Evolutionary conservation across 2,113 vertebrate genomes (phyloP).

Genomic region (Chloebia gouldiae): DNA sequence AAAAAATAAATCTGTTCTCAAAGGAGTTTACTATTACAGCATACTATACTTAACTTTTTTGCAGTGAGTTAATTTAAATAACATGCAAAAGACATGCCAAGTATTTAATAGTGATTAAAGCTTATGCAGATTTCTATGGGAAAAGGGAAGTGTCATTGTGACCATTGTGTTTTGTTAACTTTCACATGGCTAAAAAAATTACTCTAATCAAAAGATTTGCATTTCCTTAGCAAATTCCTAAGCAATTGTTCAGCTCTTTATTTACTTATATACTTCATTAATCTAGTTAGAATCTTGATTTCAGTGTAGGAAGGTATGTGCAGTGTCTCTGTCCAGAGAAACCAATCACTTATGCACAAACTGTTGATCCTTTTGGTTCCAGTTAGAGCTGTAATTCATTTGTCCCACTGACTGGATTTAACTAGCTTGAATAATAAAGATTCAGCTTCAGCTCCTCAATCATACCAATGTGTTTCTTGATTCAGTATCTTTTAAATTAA

Average conservation of each 20-base stretch:
- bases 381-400: constrained; percentile 21
- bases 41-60: not conserved
- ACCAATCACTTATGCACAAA: not conserved
- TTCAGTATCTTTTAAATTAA: constrained; percentile 53
- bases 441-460: constrained; percentile 10
- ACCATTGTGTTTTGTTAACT: not conserved
- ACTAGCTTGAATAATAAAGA: constrained; percentile 13
- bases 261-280: not conserved
- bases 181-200: not conserved
- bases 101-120: not conserved
- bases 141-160: not conserved
- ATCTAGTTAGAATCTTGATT: not conserved
- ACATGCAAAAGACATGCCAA: not conserved
- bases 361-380: constrained; percentile 5
- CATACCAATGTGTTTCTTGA: not conserved
- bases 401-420: constrained; percentile 17
- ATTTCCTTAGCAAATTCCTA: not conserved
- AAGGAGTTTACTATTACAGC: not conserved
- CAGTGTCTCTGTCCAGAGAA: not conserved
- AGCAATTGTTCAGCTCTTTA: not conserved
- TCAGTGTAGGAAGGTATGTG: not conserved
- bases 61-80: not conserved
- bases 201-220: not conserved
- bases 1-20: not conserved
- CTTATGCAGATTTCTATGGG: not conserved